phyloP scores from a whole-genome alignment of 2,888 invertebrate species.

The Thereva unica region DNA sequence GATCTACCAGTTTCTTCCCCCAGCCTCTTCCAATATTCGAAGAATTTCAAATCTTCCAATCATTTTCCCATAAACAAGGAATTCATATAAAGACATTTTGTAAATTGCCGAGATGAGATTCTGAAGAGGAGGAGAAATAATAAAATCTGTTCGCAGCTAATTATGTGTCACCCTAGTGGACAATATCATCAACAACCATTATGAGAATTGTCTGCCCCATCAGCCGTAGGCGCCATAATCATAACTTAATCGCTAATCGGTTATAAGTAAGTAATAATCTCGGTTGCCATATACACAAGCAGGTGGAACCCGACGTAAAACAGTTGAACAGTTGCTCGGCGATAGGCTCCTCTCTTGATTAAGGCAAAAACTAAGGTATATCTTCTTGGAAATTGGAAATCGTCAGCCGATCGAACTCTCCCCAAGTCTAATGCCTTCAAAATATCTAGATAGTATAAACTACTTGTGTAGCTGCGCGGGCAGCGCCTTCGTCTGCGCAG shows the following conservation, averaged over 20 bases:
- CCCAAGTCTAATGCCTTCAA: too few species aligned
- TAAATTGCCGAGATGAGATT: constrained; percentile 3
- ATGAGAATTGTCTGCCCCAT: constrained; percentile 19
- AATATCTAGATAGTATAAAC: background rate
- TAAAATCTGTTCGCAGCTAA: constrained; percentile 28
- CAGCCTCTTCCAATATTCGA: background rate
- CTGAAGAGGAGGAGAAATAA: background rate
- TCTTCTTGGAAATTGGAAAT: background rate
- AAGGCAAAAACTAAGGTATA: too few species aligned
- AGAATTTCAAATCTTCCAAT: constrained; percentile 1
- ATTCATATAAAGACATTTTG: constrained; percentile 10
- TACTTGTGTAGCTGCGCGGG: background rate
- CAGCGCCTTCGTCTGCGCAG: background rate
- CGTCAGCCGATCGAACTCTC: background rate
- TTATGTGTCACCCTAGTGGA: constrained; percentile 20
- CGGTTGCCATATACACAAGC: constrained; percentile 7
- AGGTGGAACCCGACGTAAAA: background rate
- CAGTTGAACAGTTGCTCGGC: background rate
- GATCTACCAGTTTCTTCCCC: too few species aligned
- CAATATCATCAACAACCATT: constrained; percentile 14
- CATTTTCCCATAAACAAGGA: constrained; percentile 9
- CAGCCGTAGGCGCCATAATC: constrained; percentile 18
- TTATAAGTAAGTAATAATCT: constrained; percentile 32
- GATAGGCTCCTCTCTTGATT: too few species aligned
- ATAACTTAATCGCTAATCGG: constrained; percentile 33